Percentiles rank a stretch among this genome's conserved stretches.
Evolutionary conservation across 1,140 invertebrate species (phyloP).

Genomic region (Zophobas atratus): DNA sequence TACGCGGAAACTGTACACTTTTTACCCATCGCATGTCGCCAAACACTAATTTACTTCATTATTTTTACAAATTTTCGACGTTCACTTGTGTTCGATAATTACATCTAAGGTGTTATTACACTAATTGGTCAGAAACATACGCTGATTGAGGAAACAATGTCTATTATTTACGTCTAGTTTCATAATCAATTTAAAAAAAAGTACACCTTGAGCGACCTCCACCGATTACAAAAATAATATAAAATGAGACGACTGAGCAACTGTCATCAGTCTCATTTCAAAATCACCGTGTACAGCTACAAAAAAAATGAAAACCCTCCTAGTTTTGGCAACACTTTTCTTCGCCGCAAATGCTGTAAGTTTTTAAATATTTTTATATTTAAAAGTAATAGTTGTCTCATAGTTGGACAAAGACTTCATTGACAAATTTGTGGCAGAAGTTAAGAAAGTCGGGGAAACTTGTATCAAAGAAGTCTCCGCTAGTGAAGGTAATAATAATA

Average conservation of each 20-base stretch:
- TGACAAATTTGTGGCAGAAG: constrained; percentile 47
- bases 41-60: background rate
- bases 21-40: too few relatives aligned
- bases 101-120: constrained; percentile 12
- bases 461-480: constrained; percentile 44
- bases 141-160: constrained; percentile 11
- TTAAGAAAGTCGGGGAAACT: constrained; percentile 44
- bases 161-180: constrained; percentile 18
- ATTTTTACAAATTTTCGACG: background rate
- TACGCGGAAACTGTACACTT: too few relatives aligned
- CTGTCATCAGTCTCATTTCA: constrained; percentile 5
- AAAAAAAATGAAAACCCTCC: constrained; percentile 10
- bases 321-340: constrained; percentile 13
- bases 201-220: constrained; percentile 5
- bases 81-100: constrained; percentile 1
- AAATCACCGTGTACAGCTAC: background rate
- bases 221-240: constrained; percentile 12
- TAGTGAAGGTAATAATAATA: constrained; percentile 18
- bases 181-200: constrained; percentile 18
- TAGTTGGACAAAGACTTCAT: constrained; percentile 51
- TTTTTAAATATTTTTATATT: background rate
- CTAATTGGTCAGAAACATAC: constrained; percentile 3
- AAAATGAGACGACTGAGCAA: constrained; percentile 14
- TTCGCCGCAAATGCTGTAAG: constrained; percentile 17
- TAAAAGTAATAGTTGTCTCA: constrained; percentile 1